Percentiles rank a stretch among this genome's conserved stretches.
These are phyloP conservation scores for Prosopocoilus inquinatus DNA, from an alignment of 2,888 invertebrate genomes.

Conservation along the genomic window DNA sequence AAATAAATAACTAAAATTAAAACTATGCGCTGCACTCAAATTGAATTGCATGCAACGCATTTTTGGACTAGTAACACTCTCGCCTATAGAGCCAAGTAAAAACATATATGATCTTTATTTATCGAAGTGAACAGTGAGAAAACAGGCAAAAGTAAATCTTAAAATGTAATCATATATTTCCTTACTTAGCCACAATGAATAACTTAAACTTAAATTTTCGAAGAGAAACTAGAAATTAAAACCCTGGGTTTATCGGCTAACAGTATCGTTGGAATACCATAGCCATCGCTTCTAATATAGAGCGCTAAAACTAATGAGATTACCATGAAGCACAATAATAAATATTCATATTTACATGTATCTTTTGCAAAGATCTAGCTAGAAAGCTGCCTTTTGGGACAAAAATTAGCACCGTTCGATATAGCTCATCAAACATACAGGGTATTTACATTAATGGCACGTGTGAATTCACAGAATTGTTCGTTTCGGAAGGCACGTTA, in stretches of 20 bases:
- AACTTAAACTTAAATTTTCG: constrained; percentile 1
- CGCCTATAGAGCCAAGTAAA: constrained; percentile 23
- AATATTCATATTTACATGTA: constrained; percentile 10
- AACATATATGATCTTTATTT: no score
- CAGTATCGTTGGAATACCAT: constrained; percentile 39
- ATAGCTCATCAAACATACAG: constrained; percentile 14
- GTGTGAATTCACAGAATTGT: constrained; percentile 33
- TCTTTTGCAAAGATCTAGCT: constrained; percentile 1
- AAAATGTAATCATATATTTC: background rate
- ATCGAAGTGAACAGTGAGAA: no score
- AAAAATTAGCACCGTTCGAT: constrained; percentile 18
- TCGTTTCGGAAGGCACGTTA: constrained; percentile 18
- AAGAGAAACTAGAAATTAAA: constrained; percentile 22
- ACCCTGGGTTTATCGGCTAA: constrained; percentile 45
- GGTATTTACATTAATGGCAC: constrained; percentile 31
- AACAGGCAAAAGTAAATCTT: no score
- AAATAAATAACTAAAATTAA: constrained; percentile 16
- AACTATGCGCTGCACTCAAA: constrained; percentile 15
- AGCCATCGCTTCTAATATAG: constrained; percentile 24
- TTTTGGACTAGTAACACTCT: constrained; percentile 38
- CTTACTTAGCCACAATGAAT: background rate
- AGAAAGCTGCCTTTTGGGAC: constrained; percentile 15
- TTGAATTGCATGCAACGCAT: constrained; percentile 26
- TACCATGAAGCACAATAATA: constrained; percentile 18
- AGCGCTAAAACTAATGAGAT: constrained; percentile 17